Evolutionary conservation across 2,888 invertebrate genomes (phyloP), one percentile per base, ranked within the genome.

Genomic region (Lordiphosa andalusiaca): DNA sequence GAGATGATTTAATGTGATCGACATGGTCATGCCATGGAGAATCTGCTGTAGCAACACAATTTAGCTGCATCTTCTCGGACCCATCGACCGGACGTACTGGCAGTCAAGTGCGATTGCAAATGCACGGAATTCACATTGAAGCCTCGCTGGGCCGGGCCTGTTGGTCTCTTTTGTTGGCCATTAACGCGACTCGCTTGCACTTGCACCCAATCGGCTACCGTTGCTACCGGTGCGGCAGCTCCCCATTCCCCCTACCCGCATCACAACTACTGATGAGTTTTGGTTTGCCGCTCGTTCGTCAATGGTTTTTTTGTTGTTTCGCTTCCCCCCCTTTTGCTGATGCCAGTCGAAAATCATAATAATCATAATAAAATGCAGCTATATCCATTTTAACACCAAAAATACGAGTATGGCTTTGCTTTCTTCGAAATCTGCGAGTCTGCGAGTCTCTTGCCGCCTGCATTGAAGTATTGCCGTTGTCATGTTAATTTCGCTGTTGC

Each of bases 341-440:
- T 59, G 59, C 68, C 69, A 71, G 77, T 68, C 59, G 68, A 81
- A 71, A 82, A 77, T 83, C 81, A 84, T 84, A 84, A 84, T 83
- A 84, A 84, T 84, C 83, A 84, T 84, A 84, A 84, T 84, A 84
- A 84, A 84, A 84, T 78, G 81, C 84, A 77, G 78, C 84, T 81
- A 84, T 84, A 73, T 73, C 71, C 83, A 84, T 83, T 84, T 78
- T 83, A 83, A 84, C 84, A 84, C 84, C 84, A 69, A 81, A 82
- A 73, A 71, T 76, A 72, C 68, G 56, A 65, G 66, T 59, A 59
- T 66, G 59, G 59, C 54, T 62, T 30, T 47, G 54, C 59, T 62
- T 56, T 39, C 42, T 63, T 37, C 23, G 57, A 48, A 54, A 19
- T 41, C 37, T 6, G 33, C 23, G n/a, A 13, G 7, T 25, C 37